Conservation (phyloP, 2,888 invertebrate species). For the Arrhopalites spinosus region DNA sequence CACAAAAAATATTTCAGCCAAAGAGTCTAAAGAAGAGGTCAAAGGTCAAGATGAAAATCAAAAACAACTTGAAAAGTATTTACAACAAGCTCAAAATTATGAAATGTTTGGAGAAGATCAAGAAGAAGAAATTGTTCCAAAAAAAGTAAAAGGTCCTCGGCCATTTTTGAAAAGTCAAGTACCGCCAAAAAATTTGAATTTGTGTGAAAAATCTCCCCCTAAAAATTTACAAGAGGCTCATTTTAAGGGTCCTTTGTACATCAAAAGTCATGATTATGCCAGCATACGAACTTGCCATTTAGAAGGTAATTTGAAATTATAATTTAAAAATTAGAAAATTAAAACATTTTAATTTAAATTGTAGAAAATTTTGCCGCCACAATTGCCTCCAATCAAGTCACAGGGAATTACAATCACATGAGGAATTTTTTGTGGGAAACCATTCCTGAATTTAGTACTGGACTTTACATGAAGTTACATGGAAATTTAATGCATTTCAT, state of each 20-base stretch:
- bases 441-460: constrained; percentile 44
- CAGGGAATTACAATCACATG: constrained; percentile 47
- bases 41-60: neutral
- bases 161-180: too few species aligned
- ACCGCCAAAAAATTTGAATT: neutral
- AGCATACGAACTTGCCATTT: constrained; percentile 52
- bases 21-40: too few species aligned
- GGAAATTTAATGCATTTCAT: constrained; percentile 52
- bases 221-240: neutral
- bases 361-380: constrained; percentile 44
- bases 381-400: constrained; percentile 46
- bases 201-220: neutral
- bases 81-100: neutral
- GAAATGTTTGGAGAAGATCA: neutral
- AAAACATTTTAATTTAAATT: neutral
- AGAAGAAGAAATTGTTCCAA: neutral
- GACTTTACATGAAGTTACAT: constrained; percentile 46
- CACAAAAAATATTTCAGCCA: too few species aligned
- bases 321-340: constrained; percentile 3
- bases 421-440: constrained; percentile 46
- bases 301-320: constrained; percentile 35
- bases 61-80: neutral
- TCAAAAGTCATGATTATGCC: constrained; percentile 49
- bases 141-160: neutral
- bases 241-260: constrained; percentile 33